phyloP scores from a whole-genome alignment of 1,140 invertebrate species.

The Drepana arcuata region DNA sequence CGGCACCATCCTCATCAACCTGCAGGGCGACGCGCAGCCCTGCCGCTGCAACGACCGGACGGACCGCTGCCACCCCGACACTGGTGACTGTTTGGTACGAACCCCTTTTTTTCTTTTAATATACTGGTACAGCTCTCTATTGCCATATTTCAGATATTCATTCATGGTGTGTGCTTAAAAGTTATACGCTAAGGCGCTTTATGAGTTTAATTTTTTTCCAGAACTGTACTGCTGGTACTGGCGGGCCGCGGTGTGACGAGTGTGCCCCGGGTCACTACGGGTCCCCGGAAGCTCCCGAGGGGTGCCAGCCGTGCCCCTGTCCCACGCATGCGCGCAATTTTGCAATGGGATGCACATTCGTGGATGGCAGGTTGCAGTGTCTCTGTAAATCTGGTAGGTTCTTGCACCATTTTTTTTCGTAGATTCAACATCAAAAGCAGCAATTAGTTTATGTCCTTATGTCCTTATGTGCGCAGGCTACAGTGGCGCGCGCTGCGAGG shows the following conservation, averaged over 20 bases:
- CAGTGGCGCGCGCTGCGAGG: constrained; percentile 76
- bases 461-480: constrained; percentile 74
- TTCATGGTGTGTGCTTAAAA: too few species aligned
- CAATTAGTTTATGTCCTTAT: too few species aligned
- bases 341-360: constrained; percentile 77
- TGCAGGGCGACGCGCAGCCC: constrained; percentile 85
- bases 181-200: too few species aligned
- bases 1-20: constrained; percentile 78
- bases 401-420: too few species aligned
- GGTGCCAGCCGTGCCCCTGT: constrained; percentile 91
- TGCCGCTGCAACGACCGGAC: constrained; percentile 90
- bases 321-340: constrained; percentile 81
- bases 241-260: constrained; percentile 81
- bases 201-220: too few species aligned
- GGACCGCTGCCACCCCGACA: constrained; percentile 84
- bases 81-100: constrained; percentile 90
- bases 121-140: too few species aligned
- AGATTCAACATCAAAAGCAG: too few species aligned
- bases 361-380: constrained; percentile 76
- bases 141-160: too few species aligned
- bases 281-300: constrained; percentile 74
- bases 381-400: constrained; percentile 77
- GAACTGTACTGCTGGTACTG: constrained; percentile 88
- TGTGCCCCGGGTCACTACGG: constrained; percentile 91
- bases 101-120: too few species aligned